Evolutionary conservation across 2,113 vertebrate genomes (phyloP), one percentile per base, ranked within the genome.

Genomic region (Etheostoma cragini): DNA sequence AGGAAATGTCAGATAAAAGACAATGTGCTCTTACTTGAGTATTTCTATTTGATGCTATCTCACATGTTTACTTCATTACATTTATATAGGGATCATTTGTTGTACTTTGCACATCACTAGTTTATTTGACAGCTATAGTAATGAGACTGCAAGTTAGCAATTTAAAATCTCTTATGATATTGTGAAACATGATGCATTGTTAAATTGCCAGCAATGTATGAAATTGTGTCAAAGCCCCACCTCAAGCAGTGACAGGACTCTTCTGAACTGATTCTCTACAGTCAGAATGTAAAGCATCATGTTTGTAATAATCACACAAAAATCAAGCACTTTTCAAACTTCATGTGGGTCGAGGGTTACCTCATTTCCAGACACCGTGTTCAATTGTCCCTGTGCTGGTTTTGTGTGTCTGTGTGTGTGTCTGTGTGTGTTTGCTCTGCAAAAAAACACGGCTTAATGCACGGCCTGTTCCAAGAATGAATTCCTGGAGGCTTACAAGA

Each of bases 401-500:
- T 22, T 10, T 76, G 52, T 14, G 6, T 69, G 35, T 30, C 81
- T 81, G 52, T 54, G 50, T 60, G 70, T 77, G 82, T 85, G 86
- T 91, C 53, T 58, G 68, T 62, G 50, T 78, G 85, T 87, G 83
- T 92, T 77, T 85, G 91, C 72, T 77, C 80, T 88, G 77, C 75
- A 88, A 87, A 92, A 82, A 90, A 90, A 90, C 78, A 84, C 7
- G 78, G 90, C 89, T 93, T 90, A 90, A 78, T 87, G 88, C 78
- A 78, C 26, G n/a, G 84, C 78, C 72, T 81, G 87, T 92, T 92
- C 92, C 91, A 87, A 91, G 88, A 92, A 91, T 75, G 87, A 91
- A 93, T 93, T 94, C 92, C 93, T 92, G 81, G 82, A 89, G 91
- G 93, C 90, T 93, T 92, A 92, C 87, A 91, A 89, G 90, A 91